Evolutionary conservation across 2,888 invertebrate genomes (phyloP).

Genomic region (Hydrotaea cyrtoneurina): DNA sequence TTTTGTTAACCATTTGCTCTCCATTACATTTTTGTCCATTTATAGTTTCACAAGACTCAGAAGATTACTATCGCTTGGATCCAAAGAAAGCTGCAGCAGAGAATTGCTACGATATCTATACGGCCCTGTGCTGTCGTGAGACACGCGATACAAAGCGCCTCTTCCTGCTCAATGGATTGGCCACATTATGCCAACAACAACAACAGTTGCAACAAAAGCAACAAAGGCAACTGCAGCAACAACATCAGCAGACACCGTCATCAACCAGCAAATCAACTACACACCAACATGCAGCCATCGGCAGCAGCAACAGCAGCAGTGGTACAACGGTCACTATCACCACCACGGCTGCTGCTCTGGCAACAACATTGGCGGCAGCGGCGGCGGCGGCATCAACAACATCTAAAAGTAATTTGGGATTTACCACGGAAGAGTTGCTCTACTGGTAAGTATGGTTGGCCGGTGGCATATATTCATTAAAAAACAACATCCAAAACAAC

Average conservation of each 20-base stretch:
- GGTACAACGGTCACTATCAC: constrained; percentile 29
- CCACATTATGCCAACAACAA: constrained; percentile 84
- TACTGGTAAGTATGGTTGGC: constrained; percentile 84
- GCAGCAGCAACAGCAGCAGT: constrained; percentile 25
- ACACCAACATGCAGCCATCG: not conserved
- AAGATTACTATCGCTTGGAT: constrained; percentile 86
- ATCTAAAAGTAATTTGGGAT: constrained; percentile 82
- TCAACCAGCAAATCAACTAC: constrained; percentile 32
- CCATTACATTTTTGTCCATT: not conserved
- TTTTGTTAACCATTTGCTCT: constrained; percentile 16
- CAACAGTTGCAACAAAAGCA: constrained; percentile 60
- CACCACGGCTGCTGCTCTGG: constrained; percentile 24
- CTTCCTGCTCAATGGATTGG: constrained; percentile 93
- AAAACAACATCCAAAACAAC: not conserved
- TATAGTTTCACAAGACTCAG: constrained; percentile 80
- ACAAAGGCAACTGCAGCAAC: constrained; percentile 49
- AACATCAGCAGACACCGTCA: constrained; percentile 16
- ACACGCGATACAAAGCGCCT: constrained; percentile 90
- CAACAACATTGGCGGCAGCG: constrained; percentile 31
- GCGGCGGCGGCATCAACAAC: constrained; percentile 37
- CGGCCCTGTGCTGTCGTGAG: constrained; percentile 82
- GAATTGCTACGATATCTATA: constrained; percentile 85
- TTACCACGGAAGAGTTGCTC: constrained; percentile 90
- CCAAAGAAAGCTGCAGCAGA: constrained; percentile 83
- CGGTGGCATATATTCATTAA: not conserved